Evolutionary conservation across 2,888 invertebrate species (phyloP).

Genomic region (Boloria euphrosyne): DNA sequence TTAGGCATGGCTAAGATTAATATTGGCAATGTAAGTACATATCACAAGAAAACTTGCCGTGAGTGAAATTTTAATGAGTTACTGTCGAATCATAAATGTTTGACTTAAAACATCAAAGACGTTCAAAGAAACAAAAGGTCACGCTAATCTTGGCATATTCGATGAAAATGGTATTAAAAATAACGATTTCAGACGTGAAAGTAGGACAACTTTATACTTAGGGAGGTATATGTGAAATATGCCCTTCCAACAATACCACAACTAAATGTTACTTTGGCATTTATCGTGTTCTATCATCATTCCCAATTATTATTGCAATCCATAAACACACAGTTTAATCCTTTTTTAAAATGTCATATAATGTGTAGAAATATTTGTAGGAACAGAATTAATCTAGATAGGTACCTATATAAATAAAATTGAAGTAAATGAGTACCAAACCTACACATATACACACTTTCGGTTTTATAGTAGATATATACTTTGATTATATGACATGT

Average conservation of each 20-base stretch:
- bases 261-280: slow-evolving; percentile 72
- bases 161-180: slow-evolving; percentile 8
- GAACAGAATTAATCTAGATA: no score
- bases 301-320: neutral
- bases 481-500: no score
- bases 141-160: neutral
- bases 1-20: slow-evolving; percentile 10
- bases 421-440: no score
- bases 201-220: slow-evolving; percentile 16
- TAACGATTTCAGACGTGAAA: slow-evolving; percentile 17
- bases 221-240: neutral
- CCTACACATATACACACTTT: no score
- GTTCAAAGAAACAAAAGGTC: slow-evolving; percentile 39
- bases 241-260: slow-evolving; percentile 28
- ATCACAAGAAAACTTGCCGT: slow-evolving; percentile 17
- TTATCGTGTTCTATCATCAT: slow-evolving; percentile 44
- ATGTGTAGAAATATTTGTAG: neutral
- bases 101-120: slow-evolving; percentile 33
- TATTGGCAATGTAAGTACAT: slow-evolving; percentile 3
- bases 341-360: neutral
- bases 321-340: slow-evolving; percentile 1
- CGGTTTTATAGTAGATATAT: no score
- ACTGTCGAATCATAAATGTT: slow-evolving; percentile 2
- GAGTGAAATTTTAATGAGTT: slow-evolving; percentile 24
- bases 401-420: no score